Evolutionary conservation across 2,113 vertebrate genomes (phyloP).

Genomic region (Thinocorus orbignyianus): DNA sequence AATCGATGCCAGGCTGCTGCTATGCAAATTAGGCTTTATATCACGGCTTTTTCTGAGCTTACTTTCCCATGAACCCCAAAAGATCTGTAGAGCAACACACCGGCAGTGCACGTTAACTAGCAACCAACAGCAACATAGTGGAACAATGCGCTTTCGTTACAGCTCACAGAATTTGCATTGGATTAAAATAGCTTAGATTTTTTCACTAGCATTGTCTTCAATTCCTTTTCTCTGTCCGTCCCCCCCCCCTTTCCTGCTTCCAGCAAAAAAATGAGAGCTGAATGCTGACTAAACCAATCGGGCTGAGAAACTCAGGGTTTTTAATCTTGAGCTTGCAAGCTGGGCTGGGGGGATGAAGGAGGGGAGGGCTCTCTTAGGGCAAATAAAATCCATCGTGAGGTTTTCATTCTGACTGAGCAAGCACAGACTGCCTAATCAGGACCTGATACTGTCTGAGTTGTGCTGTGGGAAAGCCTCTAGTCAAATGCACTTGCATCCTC

Average conservation of each 20-base stretch:
- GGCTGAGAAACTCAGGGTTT: neutral
- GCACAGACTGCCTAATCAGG: neutral
- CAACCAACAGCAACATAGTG: neutral
- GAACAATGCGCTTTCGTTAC: neutral
- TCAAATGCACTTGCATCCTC: neutral
- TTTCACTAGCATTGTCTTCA: slow-evolving; percentile 16
- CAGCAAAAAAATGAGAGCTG: slow-evolving; percentile 15
- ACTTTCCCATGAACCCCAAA: slow-evolving; percentile 21
- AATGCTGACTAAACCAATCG: slow-evolving; percentile 21
- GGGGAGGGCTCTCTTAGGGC: neutral
- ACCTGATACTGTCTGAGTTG: neutral
- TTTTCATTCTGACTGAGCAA: slow-evolving; percentile 13
- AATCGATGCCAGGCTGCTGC: neutral
- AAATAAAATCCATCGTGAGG: neutral
- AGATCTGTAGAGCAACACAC: neutral
- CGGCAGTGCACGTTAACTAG: neutral
- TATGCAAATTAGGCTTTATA: slow-evolving; percentile 15
- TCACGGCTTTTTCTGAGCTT: neutral
- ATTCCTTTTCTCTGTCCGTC: neutral
- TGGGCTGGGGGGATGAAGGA: neutral
- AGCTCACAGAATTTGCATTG: slow-evolving; percentile 17
- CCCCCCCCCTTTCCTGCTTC: neutral
- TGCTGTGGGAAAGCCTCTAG: neutral
- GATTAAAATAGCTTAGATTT: slow-evolving; percentile 51
- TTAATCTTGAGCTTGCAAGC: neutral